These are phyloP conservation scores for Pelmatolapia mariae DNA, from an alignment of 2,113 vertebrate species.

Conservation along the genomic window DNA sequence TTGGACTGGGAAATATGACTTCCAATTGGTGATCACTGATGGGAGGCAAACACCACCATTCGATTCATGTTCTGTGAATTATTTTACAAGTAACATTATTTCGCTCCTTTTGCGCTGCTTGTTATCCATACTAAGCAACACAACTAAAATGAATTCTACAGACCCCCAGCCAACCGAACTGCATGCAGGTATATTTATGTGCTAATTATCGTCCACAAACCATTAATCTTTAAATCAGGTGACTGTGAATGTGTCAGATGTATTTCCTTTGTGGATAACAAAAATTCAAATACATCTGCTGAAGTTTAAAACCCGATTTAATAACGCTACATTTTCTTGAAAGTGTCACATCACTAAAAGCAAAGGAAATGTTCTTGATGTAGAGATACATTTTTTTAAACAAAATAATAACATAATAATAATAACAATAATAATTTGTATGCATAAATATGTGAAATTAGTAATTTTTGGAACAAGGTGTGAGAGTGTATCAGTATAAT, in stretches of 20 bases:
- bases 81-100: background rate
- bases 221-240: background rate
- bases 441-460: background rate
- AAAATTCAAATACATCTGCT: background rate
- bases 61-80: background rate
- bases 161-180: background rate
- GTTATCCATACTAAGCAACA: background rate
- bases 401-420: background rate
- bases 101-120: background rate
- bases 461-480: background rate
- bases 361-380: background rate
- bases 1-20: slow-evolving; percentile 4
- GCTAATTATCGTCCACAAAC: background rate
- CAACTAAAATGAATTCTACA: rapidly evolving
- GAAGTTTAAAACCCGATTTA: background rate
- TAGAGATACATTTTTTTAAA: rapidly evolving
- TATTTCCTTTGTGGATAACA: rapidly evolving
- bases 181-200: background rate
- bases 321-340: background rate
- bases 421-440: background rate
- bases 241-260: background rate
- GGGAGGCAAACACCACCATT: background rate
- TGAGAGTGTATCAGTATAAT: background rate
- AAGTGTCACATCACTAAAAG: background rate
- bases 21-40: background rate